Evolutionary conservation across 2,888 invertebrate genomes (phyloP).

Genomic region (Parnassius orleans): DNA sequence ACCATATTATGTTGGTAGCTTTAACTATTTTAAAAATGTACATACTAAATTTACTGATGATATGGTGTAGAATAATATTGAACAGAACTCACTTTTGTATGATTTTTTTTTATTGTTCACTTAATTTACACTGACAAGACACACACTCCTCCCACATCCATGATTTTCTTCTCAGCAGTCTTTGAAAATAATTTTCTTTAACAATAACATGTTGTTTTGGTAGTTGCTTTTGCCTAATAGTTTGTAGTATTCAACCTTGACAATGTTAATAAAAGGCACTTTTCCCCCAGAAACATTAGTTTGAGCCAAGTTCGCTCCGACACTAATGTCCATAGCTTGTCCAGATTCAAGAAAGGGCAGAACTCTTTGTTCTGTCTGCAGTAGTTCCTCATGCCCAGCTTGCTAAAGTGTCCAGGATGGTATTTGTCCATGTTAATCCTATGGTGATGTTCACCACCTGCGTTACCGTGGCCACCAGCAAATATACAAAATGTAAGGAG

Average conservation of each 20-base stretch:
- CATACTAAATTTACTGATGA: too few relatives aligned
- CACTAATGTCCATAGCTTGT: conserved; percentile 98
- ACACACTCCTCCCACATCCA: conserved; percentile 98
- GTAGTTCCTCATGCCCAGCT: conserved; percentile 99
- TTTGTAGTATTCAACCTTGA: conserved; percentile 96
- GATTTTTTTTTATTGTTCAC: conserved; percentile 56
- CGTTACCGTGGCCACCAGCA: conserved; percentile 99
- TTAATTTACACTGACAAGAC: conserved; percentile 93
- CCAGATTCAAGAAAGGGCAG: conserved; percentile 96
- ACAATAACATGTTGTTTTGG: conserved; percentile 99
- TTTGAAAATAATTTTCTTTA: conserved; percentile 99
- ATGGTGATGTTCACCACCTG: conserved; percentile 99
- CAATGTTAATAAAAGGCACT: conserved; percentile 98
- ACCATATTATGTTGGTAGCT: too few relatives aligned
- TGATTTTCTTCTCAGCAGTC: conserved; percentile 98
- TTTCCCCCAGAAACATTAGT: conserved; percentile 89
- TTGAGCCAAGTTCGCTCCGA: conserved; percentile 93
- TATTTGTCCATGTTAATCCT: conserved; percentile 99
- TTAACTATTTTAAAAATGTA: too few relatives aligned
- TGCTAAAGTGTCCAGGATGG: conserved; percentile 99
- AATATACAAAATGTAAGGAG: too few relatives aligned
- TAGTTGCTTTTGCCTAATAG: conserved; percentile 98
- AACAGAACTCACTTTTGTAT: too few relatives aligned
- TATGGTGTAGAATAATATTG: too few relatives aligned
- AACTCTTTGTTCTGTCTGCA: conserved; percentile 93